Evolutionary conservation across 2,113 vertebrate genomes (phyloP).

Genomic region (Thymallus thymallus): DNA sequence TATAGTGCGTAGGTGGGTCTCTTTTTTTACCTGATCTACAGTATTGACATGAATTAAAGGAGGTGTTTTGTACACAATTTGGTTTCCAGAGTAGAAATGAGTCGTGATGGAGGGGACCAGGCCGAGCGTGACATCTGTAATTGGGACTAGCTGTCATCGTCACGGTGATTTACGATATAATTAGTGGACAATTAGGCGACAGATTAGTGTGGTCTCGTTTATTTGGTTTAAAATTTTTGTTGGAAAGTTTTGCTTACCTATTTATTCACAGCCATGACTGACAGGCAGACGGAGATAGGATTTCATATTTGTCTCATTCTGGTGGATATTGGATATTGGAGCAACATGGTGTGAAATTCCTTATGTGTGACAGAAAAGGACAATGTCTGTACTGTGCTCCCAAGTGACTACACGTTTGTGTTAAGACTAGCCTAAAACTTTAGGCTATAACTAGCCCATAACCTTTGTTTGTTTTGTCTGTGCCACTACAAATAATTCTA

Average conservation of each 20-base stretch:
- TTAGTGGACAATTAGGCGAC: slow-evolving; percentile 87
- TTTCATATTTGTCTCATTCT: background rate
- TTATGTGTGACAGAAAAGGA: background rate
- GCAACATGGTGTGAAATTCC: slow-evolving; percentile 6
- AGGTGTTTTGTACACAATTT: slow-evolving; percentile 45
- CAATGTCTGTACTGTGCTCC: background rate
- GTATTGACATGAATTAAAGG: slow-evolving; percentile 34
- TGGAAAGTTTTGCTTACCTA: slow-evolving; percentile 14
- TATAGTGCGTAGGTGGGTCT: background rate
- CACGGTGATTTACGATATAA: slow-evolving; percentile 86
- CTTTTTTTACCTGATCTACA: slow-evolving; percentile 1
- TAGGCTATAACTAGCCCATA: too few species aligned
- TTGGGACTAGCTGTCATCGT: slow-evolving; percentile 80
- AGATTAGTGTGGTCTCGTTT: slow-evolving; percentile 64
- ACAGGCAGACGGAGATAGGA: background rate
- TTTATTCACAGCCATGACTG: slow-evolving; percentile 6
- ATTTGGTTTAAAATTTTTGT: slow-evolving; percentile 30
- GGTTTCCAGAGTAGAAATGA: slow-evolving; percentile 46
- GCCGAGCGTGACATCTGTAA: slow-evolving; percentile 66
- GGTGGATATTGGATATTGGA: background rate
- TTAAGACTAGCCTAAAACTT: background rate
- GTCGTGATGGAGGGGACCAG: slow-evolving; percentile 43
- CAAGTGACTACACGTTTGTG: background rate
- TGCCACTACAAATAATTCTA: too few species aligned
- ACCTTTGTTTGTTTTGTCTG: background rate